A percentile compares a stretch with the other conserved stretches of the same genome.
Conservation (phyloP, 2,113 vertebrate genomes). For the Burhinus oedicnemus region DNA sequence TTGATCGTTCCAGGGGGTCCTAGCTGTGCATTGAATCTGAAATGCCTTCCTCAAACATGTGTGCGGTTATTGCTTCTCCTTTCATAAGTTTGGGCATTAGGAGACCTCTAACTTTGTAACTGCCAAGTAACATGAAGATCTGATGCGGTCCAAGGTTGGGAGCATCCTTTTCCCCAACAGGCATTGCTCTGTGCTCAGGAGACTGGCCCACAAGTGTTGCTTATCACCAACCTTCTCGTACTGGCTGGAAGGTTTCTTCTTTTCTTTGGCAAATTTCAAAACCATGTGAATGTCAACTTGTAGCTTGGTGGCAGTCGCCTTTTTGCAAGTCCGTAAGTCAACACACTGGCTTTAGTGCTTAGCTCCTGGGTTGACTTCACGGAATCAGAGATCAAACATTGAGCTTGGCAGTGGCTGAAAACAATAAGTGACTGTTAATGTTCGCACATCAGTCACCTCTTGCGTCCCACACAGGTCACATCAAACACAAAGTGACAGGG, state of each 20-base stretch:
- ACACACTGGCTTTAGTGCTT: not conserved
- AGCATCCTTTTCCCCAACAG: not conserved
- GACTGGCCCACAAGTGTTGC: accelerated
- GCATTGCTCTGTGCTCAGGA: not conserved
- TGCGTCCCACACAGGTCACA: accelerated
- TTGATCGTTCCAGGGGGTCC: accelerated
- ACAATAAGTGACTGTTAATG: accelerated
- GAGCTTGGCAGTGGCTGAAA: not conserved
- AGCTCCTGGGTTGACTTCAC: not conserved
- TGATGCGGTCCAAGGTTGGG: not conserved
- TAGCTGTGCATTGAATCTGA: accelerated
- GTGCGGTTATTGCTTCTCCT: not conserved
- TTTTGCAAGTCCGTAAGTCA: not conserved
- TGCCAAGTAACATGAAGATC: not conserved
- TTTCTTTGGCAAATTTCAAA: not conserved
- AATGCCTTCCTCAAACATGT: not conserved
- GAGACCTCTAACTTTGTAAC: not conserved
- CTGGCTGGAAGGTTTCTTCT: not conserved
- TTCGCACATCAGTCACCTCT: accelerated
- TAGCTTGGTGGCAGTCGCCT: not conserved
- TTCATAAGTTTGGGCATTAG: not conserved
- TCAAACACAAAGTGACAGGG: accelerated
- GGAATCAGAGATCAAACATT: not conserved
- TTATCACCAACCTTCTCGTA: not conserved
- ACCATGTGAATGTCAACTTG: accelerated